Evolutionary conservation across 2,888 invertebrate genomes (phyloP), one percentile per base, ranked within the genome.

Genomic region (Buathra laborator): DNA sequence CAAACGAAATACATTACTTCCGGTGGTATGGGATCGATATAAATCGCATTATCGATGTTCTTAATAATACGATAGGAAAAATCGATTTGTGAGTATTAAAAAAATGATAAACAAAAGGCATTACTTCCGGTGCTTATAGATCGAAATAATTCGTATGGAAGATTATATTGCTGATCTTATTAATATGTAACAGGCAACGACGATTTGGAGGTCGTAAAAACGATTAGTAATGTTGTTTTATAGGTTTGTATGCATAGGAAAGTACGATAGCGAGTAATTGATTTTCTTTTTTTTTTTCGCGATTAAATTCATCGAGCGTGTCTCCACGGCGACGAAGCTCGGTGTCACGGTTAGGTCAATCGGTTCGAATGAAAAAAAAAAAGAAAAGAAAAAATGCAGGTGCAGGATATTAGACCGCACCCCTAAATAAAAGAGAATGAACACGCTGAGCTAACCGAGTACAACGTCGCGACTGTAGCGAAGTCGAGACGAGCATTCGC

Each of bases 311-410:
- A 80, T 79, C 80, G 82, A 82, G 72, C 72, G 75, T 78, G 64
- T 72, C 67, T 78, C 53, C 64, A 43, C 56, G 44, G 51, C 56
- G 44, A 62, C 44, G 51, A 43, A 24, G 43, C 43, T n/a, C 66
- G 16, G 19, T 72, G 82, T 53, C 66, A 37, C 67, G 77, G 64
- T 32, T 56, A 59, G 81, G 51, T 84, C 77, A 68, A 59, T 62
- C 37, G 37, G 37, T 37, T 37, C 37, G 75, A 64, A 80, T 75
- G 59, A 75, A 81, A 74, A 87, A 88, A 89, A 81, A 74, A 87
- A 88, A 89, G 86, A 88, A 89, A 75, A 81, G 62, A 87, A 88
- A 89, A 90, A 90, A 88, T 86, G 86, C 88, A 90, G 89, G 88
- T 88, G 87, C 88, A 87, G 87, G 86, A 88, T 87, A 87, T 85